These are phyloP conservation scores for Calyptommatus sinebrachiatus DNA, from an alignment of 2,113 vertebrate genomes.

Conservation along the genomic window DNA sequence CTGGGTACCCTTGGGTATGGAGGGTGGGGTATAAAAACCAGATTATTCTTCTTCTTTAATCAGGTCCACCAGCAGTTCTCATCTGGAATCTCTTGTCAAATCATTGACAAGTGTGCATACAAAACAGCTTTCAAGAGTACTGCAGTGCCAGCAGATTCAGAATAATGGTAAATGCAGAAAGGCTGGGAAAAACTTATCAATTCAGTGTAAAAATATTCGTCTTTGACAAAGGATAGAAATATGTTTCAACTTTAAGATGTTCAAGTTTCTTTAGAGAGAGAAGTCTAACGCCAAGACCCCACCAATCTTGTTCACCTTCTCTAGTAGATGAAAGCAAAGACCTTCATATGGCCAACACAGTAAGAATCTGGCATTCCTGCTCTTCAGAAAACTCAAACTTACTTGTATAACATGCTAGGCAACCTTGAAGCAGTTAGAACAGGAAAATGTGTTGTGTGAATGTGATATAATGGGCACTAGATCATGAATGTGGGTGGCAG, in stretches of 20 bases:
- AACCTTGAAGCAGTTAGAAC: not conserved
- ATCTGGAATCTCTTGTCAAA: too few species aligned
- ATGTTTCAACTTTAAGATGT: not conserved
- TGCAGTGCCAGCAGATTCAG: too few species aligned
- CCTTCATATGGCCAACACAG: not conserved
- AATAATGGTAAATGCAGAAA: too few species aligned
- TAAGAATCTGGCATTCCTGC: not conserved
- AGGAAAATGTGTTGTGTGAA: not conserved
- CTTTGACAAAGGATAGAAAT: not conserved
- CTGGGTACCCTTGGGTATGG: too few species aligned
- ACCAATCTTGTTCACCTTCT: not conserved
- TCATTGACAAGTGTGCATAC: too few species aligned
- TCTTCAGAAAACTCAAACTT: slow-evolving; percentile 1
- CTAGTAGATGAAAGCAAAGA: not conserved
- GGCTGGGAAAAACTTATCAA: not conserved
- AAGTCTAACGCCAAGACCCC: not conserved
- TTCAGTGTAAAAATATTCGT: not conserved
- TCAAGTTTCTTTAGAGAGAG: not conserved
- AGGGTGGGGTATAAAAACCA: too few species aligned
- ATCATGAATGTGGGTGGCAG: not conserved
- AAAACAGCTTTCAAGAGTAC: too few species aligned
- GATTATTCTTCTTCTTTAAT: too few species aligned
- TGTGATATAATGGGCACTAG: not conserved
- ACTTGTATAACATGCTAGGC: not conserved
- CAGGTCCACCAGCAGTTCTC: too few species aligned